Evolutionary conservation across 2,888 invertebrate genomes (phyloP).

Genomic region (Micoletzkya japonica): DNA sequence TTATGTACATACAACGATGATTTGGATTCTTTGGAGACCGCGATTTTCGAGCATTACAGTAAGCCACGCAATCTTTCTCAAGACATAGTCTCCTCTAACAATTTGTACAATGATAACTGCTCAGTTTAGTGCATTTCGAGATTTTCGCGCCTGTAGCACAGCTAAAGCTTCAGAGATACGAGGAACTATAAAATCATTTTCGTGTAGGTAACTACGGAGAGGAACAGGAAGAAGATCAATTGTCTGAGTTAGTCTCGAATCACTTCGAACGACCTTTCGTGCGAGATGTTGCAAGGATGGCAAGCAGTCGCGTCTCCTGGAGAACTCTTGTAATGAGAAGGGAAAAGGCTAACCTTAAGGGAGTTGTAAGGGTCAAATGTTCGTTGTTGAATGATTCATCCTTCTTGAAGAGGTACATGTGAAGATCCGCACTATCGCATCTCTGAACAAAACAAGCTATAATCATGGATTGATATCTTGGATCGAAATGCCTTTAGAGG

Average conservation of each 20-base stretch:
- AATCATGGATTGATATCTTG: background rate
- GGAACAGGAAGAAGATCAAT: background rate
- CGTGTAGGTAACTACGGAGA: background rate
- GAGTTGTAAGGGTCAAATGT: background rate
- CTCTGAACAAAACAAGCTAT: background rate
- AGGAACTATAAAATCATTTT: background rate
- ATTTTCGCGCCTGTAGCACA: background rate
- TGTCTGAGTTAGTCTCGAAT: background rate
- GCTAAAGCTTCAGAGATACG: background rate
- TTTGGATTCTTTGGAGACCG: no score
- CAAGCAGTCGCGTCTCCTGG: conserved; percentile 11
- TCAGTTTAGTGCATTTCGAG: background rate
- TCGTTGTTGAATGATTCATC: background rate
- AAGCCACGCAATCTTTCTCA: no score
- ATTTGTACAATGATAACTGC: no score
- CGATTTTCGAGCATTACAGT: no score
- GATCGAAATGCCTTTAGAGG: no score
- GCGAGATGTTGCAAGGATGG: conserved; percentile 16
- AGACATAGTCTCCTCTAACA: no score
- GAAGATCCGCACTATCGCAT: conserved; percentile 5
- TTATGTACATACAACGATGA: no score
- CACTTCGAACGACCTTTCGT: background rate
- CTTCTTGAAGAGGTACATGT: conserved; percentile 19
- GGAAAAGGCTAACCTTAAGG: background rate
- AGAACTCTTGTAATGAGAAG: background rate